A percentile compares a stretch with the other conserved stretches of the same genome.
phyloP scores from a whole-genome alignment of 23 tunicate genomes.

The Ascidia mentula region DNA sequence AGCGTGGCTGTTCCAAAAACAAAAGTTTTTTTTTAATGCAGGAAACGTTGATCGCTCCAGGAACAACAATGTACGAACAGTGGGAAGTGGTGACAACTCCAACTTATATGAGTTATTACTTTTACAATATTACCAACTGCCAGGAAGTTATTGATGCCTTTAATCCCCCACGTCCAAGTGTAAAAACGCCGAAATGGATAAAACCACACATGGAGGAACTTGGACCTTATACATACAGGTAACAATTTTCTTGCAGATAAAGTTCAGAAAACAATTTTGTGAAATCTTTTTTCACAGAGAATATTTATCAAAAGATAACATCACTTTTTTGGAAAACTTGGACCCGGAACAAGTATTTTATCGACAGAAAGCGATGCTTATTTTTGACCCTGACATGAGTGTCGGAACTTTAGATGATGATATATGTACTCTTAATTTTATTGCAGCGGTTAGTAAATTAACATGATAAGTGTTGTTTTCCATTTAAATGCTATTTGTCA shows the following conservation, averaged over 20 bases:
- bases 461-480: neutral
- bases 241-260: neutral
- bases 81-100: constrained; percentile 87
- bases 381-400: constrained; percentile 56
- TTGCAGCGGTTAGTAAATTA: constrained; percentile 65
- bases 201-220: constrained; percentile 50
- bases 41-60: constrained; percentile 53
- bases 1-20: neutral
- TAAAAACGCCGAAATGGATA: constrained; percentile 2
- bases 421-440: constrained; percentile 56
- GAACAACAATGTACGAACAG: constrained; percentile 50
- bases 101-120: constrained; percentile 58
- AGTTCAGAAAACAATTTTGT: neutral
- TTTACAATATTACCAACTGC: constrained; percentile 77
- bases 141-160: constrained; percentile 36
- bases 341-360: constrained; percentile 72
- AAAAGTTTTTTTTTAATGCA: constrained; percentile 8
- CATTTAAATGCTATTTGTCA: neutral
- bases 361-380: constrained; percentile 42
- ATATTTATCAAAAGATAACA: constrained; percentile 59
- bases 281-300: constrained; percentile 42
- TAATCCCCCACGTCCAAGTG: neutral
- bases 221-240: constrained; percentile 90
- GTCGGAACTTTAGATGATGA: constrained; percentile 47
- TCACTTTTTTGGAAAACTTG: constrained; percentile 31